These are phyloP conservation scores for Volucella inanis DNA, from an alignment of 2,888 invertebrate genomes.

Conservation along the genomic window DNA sequence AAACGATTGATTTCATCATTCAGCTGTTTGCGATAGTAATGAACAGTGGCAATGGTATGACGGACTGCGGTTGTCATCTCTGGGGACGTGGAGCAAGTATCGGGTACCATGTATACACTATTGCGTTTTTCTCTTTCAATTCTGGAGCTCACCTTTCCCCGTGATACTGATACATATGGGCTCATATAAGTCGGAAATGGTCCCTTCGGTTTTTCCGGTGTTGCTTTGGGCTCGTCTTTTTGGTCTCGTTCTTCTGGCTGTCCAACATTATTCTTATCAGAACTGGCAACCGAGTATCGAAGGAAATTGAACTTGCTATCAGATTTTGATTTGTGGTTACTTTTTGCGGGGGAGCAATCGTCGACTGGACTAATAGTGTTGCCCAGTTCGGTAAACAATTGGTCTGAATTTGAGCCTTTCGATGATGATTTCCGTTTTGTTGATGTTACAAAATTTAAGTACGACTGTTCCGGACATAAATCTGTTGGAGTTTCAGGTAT, in stretches of 20 bases:
- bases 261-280: neutral
- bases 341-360: conserved; percentile 45
- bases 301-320: conserved; percentile 57
- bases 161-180: conserved; percentile 84
- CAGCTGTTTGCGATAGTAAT: conserved; percentile 81
- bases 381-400: conserved; percentile 26
- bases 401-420: conserved; percentile 33
- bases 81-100: conserved; percentile 21
- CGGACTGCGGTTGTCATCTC: conserved; percentile 6
- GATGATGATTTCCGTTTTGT: conserved; percentile 74
- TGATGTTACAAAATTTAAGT: conserved; percentile 76
- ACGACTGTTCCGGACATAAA: conserved; percentile 44
- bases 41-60: conserved; percentile 78
- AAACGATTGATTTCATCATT: conserved; percentile 83
- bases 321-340: neutral
- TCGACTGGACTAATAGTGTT: conserved; percentile 66
- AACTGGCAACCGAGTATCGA: conserved; percentile 32
- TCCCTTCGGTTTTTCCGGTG: conserved; percentile 38
- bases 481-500: conserved; percentile 63
- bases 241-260: neutral
- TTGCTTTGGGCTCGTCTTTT: conserved; percentile 2
- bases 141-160: conserved; percentile 84
- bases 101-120: conserved; percentile 77
- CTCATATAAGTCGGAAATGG: conserved; percentile 78
- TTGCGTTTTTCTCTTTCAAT: conserved; percentile 83